Conservation (phyloP, 2,888 invertebrate species). For the Lepidonotus clava region DNA sequence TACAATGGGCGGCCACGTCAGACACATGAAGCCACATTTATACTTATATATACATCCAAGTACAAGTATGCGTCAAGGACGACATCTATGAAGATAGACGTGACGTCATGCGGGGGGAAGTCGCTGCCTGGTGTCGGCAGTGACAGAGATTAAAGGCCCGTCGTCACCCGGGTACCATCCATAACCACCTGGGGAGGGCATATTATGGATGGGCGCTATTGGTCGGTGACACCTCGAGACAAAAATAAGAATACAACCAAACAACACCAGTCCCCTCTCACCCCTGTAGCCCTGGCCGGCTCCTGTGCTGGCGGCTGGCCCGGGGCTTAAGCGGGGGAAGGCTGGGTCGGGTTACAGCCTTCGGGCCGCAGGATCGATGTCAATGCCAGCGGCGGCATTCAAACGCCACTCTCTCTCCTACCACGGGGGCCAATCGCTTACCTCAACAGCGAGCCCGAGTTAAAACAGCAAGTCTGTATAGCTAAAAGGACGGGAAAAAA, state of each 20-base stretch:
- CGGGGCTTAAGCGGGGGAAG: background rate
- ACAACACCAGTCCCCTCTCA: background rate
- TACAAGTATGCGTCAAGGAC: too few relatives aligned
- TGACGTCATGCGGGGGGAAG: background rate
- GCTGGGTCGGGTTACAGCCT: conserved; percentile 20
- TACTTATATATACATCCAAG: too few relatives aligned
- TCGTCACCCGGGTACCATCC: background rate
- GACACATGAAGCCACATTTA: too few relatives aligned
- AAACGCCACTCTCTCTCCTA: background rate
- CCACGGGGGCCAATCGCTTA: background rate
- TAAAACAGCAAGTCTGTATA: too few relatives aligned
- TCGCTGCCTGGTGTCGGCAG: background rate
- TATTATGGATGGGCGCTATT: background rate
- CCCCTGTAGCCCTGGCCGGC: background rate
- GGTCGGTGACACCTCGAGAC: background rate
- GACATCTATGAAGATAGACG: too few relatives aligned
- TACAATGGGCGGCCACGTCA: too few relatives aligned
- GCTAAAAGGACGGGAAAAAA: background rate
- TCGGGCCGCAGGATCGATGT: background rate
- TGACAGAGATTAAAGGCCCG: background rate
- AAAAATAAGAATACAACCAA: background rate
- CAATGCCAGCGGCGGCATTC: conserved; percentile 8
- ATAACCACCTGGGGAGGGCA: background rate
- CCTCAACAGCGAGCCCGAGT: background rate
- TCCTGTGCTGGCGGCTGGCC: background rate